These are phyloP conservation scores for Blomia tropicalis DNA, from an alignment of 2,888 invertebrate species.

Conservation along the genomic window DNA sequence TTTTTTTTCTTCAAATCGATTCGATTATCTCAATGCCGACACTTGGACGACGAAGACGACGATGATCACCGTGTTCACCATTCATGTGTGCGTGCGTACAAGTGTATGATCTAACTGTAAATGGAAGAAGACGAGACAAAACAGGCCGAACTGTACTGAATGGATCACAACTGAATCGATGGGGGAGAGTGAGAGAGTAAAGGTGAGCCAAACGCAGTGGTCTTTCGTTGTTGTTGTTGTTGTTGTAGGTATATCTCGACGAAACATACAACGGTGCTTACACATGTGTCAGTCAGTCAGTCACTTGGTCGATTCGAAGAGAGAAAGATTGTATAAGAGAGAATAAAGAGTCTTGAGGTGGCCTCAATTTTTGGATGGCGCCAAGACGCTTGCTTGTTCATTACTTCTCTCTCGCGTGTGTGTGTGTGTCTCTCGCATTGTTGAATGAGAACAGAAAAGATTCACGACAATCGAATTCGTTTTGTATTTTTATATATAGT, in stretches of 20 bases:
- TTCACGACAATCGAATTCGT: no score
- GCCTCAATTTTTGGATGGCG: slow-evolving; percentile 11
- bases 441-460: no score
- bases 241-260: background rate
- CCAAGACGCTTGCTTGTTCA: slow-evolving; percentile 11
- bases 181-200: no score
- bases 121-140: background rate
- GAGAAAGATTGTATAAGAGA: background rate
- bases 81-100: background rate
- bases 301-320: background rate
- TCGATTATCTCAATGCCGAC: no score
- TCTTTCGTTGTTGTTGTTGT: background rate
- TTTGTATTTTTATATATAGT: no score
- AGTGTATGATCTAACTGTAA: slow-evolving; percentile 8
- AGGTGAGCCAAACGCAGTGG: background rate
- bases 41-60: no score
- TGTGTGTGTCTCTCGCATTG: no score
- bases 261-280: slow-evolving; percentile 13
- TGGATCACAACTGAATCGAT: background rate
- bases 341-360: background rate
- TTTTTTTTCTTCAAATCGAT: no score
- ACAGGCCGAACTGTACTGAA: background rate
- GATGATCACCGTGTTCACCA: no score
- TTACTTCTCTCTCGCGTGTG: no score
- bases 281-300: slow-evolving; percentile 8